Base-by-base conservation (phyloP, 2,797 vertebrate genomes). In the Enteromius viviparus region DNA sequence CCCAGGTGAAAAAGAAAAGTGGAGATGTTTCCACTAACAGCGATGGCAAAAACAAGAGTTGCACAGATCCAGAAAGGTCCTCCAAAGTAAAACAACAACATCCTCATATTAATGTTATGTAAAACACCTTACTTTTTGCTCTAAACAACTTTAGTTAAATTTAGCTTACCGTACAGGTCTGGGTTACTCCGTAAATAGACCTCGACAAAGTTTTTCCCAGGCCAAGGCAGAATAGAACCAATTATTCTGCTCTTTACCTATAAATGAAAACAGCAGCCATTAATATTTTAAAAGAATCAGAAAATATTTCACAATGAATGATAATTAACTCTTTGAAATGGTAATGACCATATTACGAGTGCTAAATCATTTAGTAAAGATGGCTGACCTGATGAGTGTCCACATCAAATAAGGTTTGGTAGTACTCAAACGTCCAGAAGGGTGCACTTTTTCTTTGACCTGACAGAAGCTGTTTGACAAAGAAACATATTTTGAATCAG, bases 1-100 rank as follows among this genome's bases (percentile, higher is more conserved):
- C 96, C 96, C 26, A 90, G 87, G 55, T 97, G 91, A 42, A 93
- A 89, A 84, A 99, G 89, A 89, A 99, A 98, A 87, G 95, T 97
- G 1, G 97, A 97, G 80, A 99, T 92, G 87, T 99, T 99, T 89
- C 98, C 98, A 92, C 98, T 97, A 69, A 99, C 97, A 71, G 96
- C 96, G 74, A 98, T 96, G 89, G 96, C 96, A 91, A 99, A 99
- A 72, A 99, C 97, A 0, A 99, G 93, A 0, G 98, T 99, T 82
- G 97, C 96, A 87, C 98, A 99, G 90, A 99, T 99, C 98, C 98
- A 99, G 88, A 99, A 98, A 1, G 98, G 98, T 87, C 98, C 98
- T 99, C 83, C 78, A 87, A 47, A 82, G 55, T 58, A 26, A 58
- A 58, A 58, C 55, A 23, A 58, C 55, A 62, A 47, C 26, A 70